Evolutionary conservation across 2,888 invertebrate species (phyloP).

Genomic region (Aplocera efformata): DNA sequence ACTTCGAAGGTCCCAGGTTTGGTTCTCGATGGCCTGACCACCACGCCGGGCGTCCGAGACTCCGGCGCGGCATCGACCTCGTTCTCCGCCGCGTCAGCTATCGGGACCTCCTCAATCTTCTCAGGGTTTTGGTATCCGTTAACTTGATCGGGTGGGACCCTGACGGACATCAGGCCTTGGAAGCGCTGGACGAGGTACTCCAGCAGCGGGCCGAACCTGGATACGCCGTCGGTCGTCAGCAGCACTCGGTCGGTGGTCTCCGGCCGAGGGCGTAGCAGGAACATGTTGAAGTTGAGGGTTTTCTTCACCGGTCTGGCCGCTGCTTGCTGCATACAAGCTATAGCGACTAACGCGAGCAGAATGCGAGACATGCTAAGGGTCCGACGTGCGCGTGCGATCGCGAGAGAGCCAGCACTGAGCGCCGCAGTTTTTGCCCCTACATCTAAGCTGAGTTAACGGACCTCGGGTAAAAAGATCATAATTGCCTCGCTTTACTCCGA

Average conservation of each 20-base stretch:
- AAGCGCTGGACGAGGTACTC: conserved; percentile 85
- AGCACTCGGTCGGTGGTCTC: conserved; percentile 55
- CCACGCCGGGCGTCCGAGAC: conserved; percentile 63
- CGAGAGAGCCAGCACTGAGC: conserved; percentile 59
- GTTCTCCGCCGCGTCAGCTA: conserved; percentile 62
- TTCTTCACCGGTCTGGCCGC: conserved; percentile 58
- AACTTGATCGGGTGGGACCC: conserved; percentile 78
- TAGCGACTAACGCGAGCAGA: conserved; percentile 46
- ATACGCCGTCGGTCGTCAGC: conserved; percentile 61
- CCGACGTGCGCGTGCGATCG: conserved; percentile 54
- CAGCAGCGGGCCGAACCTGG: conserved; percentile 84
- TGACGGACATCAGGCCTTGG: conserved; percentile 85
- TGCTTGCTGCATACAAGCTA: conserved; percentile 49
- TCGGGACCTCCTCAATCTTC: conserved; percentile 32
- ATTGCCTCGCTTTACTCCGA: conserved; percentile 59
- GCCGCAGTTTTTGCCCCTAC: conserved; percentile 59
- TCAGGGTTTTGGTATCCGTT: conserved; percentile 44
- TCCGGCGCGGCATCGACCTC: conserved; percentile 72
- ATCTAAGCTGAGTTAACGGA: conserved; percentile 74
- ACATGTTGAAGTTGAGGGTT: conserved; percentile 73
- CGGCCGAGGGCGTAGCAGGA: conserved; percentile 59
- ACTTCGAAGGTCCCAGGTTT: conserved; percentile 70
- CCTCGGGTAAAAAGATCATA: conserved; percentile 75
- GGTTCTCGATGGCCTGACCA: conserved; percentile 57
- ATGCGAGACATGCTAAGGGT: conserved; percentile 36